Base-by-base conservation (phyloP, 2,888 invertebrate genomes). In the Tipula lateralis region DNA sequence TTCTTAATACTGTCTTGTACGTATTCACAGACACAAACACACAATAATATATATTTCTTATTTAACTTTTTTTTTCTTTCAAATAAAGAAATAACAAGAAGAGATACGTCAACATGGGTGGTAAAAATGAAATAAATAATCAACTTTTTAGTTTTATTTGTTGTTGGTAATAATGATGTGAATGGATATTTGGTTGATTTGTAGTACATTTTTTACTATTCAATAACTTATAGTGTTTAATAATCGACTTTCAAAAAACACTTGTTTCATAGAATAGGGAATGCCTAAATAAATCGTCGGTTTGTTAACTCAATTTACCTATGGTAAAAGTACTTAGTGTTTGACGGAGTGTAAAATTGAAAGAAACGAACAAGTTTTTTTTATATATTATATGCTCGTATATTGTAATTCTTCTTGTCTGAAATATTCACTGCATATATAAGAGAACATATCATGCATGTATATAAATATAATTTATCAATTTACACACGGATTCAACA, bases 81-180 rank as follows among this genome's bases (percentile, higher is more conserved):
- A 82, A 82, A 82, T 82, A 82, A 82, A 30, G 32, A 30, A 30
- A 82, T 82, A 82, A 82, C 32, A 29, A 50, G 36, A 81, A 84
- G 66, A 85, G 83, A 84, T 84, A 85, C 83, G 83, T 85, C 84
- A 83, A 84, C 85, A 84, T 85, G 84, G 85, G 85, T 85, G 84
- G 84, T 50, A 84, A 85, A 85, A 85, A 84, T 84, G 84, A 85
- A 85, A 81, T 84, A 82, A 30, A 82, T 16, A 30, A 82, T 82
- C n/a, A 44, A 44, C n/a, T 36, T 36, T 36, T 36, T 36, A 12
- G 9, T 36, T 36, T 9, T n/a, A n/a, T 0, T 44, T 4, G 44
- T 44, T 44, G 44, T n/a, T 44, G 24, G 24, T 19, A 66, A 66
- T 66, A 66, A 66, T 66, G 66, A 66, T 66, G 66, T 66, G 66